These are phyloP conservation scores for Todus mexicanus DNA, from an alignment of 2,797 vertebrate genomes.

Conservation along the genomic window DNA sequence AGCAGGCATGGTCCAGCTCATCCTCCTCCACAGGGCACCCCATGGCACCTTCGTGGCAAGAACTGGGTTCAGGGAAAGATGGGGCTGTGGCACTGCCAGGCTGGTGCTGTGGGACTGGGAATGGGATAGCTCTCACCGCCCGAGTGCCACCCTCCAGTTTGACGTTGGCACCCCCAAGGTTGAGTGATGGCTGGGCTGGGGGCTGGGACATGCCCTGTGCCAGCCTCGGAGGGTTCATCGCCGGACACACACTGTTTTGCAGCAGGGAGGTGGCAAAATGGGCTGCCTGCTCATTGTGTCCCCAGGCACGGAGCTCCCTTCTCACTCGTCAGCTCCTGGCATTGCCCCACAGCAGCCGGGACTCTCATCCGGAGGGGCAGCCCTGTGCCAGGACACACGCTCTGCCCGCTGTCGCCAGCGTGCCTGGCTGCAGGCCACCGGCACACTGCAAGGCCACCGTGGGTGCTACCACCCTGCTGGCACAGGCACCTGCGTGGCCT, in stretches of 20 bases:
- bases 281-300: conserved; percentile 8
- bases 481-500: rapidly evolving
- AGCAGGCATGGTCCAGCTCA: neutral
- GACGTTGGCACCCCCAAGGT: neutral
- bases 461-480: neutral
- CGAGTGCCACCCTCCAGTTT: conserved; percentile 6
- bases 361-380: conserved; percentile 18
- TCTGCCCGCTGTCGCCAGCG: neutral
- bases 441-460: neutral
- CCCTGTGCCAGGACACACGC: neutral
- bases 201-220: neutral
- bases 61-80: neutral
- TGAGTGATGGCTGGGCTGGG: neutral
- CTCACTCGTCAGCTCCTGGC: conserved; percentile 14
- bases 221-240: neutral
- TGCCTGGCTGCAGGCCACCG: neutral
- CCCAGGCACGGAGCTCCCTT: neutral
- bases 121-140: neutral
- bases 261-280: conserved; percentile 8
- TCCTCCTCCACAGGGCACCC: neutral
- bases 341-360: neutral
- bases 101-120: neutral
- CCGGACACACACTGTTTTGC: neutral
- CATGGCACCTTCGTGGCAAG: neutral
- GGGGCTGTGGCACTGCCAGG: neutral